These are phyloP conservation scores for Coilia nasus DNA, from an alignment of 2,797 vertebrate genomes.

Conservation along the genomic window DNA sequence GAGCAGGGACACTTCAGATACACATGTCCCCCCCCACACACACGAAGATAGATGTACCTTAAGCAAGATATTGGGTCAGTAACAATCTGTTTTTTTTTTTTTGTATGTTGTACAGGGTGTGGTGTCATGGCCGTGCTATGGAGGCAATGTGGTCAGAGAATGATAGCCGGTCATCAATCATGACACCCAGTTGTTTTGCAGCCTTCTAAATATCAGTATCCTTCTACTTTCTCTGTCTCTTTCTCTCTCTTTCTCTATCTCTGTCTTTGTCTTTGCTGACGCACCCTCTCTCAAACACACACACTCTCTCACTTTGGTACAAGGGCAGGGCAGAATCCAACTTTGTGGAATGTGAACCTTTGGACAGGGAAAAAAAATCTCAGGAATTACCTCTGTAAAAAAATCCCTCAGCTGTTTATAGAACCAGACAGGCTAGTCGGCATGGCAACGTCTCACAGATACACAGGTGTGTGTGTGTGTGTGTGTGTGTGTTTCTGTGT, in stretches of 20 bases:
- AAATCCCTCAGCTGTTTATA: slow-evolving; percentile 14
- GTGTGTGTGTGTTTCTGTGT: slow-evolving; percentile 40
- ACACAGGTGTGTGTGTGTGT: slow-evolving; percentile 21
- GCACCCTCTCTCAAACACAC: not conserved
- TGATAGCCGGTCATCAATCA: too few relatives aligned
- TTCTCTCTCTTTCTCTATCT: too few relatives aligned
- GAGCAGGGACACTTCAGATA: too few relatives aligned
- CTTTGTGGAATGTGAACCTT: slow-evolving; percentile 27
- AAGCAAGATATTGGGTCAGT: too few relatives aligned
- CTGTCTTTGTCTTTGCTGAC: too few relatives aligned
- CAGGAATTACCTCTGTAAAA: slow-evolving; percentile 29
- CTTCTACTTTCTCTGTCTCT: not conserved
- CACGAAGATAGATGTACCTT: too few relatives aligned
- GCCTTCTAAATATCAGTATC: not conserved
- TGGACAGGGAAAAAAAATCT: slow-evolving; percentile 33
- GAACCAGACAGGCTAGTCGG: not conserved
- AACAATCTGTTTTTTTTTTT: too few relatives aligned
- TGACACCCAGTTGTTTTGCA: too few relatives aligned
- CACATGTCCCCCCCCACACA: too few relatives aligned
- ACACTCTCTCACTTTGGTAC: not conserved
- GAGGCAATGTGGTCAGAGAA: too few relatives aligned
- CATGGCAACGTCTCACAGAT: not conserved
- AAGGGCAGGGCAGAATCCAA: slow-evolving; percentile 12
- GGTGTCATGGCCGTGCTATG: too few relatives aligned
- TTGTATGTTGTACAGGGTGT: too few relatives aligned